Percentiles rank a stretch among this genome's conserved stretches.
Conservation (phyloP, 23 tunicate genomes). For the Trididemnum miniatum region DNA sequence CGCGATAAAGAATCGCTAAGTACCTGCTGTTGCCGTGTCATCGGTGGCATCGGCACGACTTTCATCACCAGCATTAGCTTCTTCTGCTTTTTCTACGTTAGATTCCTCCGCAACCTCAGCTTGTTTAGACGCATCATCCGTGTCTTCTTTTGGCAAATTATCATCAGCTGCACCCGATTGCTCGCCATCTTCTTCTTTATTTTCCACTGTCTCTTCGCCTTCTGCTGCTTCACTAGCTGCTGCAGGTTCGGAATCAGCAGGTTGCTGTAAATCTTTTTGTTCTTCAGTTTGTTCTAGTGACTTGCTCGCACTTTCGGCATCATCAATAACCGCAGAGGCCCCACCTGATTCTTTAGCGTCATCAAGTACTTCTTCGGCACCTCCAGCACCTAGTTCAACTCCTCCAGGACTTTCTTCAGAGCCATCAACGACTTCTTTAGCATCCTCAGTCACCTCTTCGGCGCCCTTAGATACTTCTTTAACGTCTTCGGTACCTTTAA, state of each 20-base stretch:
- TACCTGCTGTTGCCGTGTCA: too few species aligned
- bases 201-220: background rate
- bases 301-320: background rate
- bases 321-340: conserved; percentile 8
- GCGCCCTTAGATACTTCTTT: background rate
- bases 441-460: background rate
- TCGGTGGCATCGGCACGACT: too few species aligned
- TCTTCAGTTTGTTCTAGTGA: conserved; percentile 6
- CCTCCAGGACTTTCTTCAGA: conserved; percentile 16
- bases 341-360: background rate
- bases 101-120: background rate
- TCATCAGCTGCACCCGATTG: background rate
- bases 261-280: background rate
- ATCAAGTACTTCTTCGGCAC: background rate
- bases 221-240: background rate
- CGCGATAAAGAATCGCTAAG: too few species aligned
- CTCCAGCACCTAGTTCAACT: conserved; percentile 14
- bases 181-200: background rate
- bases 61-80: background rate
- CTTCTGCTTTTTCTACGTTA: background rate
- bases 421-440: conserved; percentile 15
- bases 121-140: background rate
- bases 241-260: background rate
- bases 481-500: background rate
- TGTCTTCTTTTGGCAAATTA: background rate